Evolutionary conservation across 2,888 invertebrate species (phyloP), one percentile per base, ranked within the genome.

Genomic region (Lithophane leautieri): DNA sequence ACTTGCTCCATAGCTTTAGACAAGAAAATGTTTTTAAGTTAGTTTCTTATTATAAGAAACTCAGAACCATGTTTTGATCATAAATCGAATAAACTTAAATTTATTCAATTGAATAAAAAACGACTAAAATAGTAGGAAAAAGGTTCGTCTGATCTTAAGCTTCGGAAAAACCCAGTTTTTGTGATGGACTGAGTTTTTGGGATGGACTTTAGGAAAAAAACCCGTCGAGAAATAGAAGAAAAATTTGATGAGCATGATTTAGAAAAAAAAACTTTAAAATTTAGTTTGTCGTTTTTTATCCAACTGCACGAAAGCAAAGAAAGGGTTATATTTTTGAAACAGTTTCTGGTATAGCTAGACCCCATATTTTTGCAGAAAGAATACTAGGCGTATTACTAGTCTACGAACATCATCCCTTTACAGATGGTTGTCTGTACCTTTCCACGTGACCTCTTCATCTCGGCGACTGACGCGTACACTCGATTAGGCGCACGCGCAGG

Each of bases 381-480:
- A n/a, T n/a, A 52, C 22, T 4, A 40, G n/a, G 1, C 6, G 4
- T 22, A 34, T 34, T 34, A 62, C n/a, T n/a, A 42, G 54, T 40
- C 62, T n/a, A 9, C 4, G 25, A 61, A 42, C 34, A 65, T 40
- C 8, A 14, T 19, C 4, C 8, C 4, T 47, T 47, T 4, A 50
- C 9, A 70, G 2, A 25, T 22, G 16, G 1, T 28, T 16, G 19
- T 47, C 0, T 40, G 4, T 52, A 97, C 97, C 97, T 97, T 98
- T 86, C 97, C 98, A 93, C 98, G 98, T 85, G 97, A 97, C 74
- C 99, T 97, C 94, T 99, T 99, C 99, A 99, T 99, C 94, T 99
- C 99, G 0, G 99, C 98, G 62, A 99, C 99, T 91, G 99, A 99
- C 63, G 99, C 98, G 94, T 99, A 99, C 58, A 99, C 99, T 79